Evolutionary conservation across 2,113 vertebrate genomes (phyloP), one percentile per base, ranked within the genome.

Genomic region (Gallinago paraguaiae): DNA sequence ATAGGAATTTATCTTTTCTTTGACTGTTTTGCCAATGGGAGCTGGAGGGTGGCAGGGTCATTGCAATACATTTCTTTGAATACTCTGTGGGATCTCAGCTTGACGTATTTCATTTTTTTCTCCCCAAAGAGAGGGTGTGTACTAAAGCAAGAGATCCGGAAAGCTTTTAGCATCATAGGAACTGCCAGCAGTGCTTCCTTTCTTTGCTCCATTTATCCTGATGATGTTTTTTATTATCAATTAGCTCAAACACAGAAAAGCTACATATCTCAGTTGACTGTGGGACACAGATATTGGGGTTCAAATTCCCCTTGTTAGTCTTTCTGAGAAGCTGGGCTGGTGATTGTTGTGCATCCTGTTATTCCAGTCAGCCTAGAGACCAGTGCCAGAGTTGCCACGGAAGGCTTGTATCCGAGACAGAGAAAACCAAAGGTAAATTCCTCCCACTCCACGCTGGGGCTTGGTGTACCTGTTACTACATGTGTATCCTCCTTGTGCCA

Each of bases 361-460:
- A 88, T 92, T 94, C 93, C 94, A 88, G 93, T 77, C 69, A 76
- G 82, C 70, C 75, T 37, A 22, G 85, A 84, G 70, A 48, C 56
- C 84, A 93, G 60, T 51, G 79, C 76, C 91, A 80, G 79, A 50
- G 82, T 80, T 68, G 82, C 75, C 88, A 91, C 0, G 6, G 88
- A 71, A 72, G 48, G 72, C 24, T 61, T 13, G 43, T 12, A 31
- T 10, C 24, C 20, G 56, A 93, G 46, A 43, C 33, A 41, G 60
- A 31, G n/a, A 64, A 94, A 95, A 83, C 51, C 69, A 77, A 53
- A 84, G 67, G 59, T 50, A 63, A 89, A 86, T 90, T 75, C 88
- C 90, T 93, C 67, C 78, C 57, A 31, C 79, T 74, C 77, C 59
- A 3, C 1, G 10, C 46, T 30, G 43, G 61, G 72, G 71, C 75